phyloP scores from a whole-genome alignment of 1,140 invertebrate species.

The Hycleus cichorii region DNA sequence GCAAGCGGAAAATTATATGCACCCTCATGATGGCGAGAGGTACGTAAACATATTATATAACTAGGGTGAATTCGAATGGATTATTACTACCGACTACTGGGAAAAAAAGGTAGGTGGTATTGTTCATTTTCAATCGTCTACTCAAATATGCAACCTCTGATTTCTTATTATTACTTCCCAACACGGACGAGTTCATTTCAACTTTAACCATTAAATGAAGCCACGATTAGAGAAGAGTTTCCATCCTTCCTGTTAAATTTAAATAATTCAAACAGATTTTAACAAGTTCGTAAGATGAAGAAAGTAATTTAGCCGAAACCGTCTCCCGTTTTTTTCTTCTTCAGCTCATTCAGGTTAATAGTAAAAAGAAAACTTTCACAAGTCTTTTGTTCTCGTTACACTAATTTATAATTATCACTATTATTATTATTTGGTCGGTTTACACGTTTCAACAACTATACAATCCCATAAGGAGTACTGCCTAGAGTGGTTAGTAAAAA shows the following conservation, averaged over 20 bases:
- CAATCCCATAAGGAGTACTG: background rate
- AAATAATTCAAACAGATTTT: constrained; percentile 11
- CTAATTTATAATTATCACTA: background rate
- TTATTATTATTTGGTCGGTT: constrained; percentile 2
- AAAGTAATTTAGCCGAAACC: background rate
- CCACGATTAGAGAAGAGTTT: background rate
- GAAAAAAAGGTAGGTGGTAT: too few relatives aligned
- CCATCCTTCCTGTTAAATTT: background rate
- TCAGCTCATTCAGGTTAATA: background rate
- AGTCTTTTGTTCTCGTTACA: background rate
- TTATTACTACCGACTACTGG: too few relatives aligned
- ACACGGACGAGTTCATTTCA: constrained; percentile 8
- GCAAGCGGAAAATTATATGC: background rate
- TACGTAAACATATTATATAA: background rate
- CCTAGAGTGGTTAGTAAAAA: background rate
- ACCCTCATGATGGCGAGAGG: background rate
- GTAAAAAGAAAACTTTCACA: background rate
- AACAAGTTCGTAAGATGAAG: background rate
- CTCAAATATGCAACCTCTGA: constrained; percentile 6
- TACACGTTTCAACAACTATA: background rate
- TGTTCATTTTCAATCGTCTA: background rate
- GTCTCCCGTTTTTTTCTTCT: background rate
- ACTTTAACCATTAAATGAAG: constrained; percentile 11
- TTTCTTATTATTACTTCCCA: constrained; percentile 2
- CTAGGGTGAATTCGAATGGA: too few relatives aligned